A percentile compares a stretch with the other conserved stretches of the same genome.
Conservation (phyloP, 2,113 vertebrate species). For the Salvator merianae region DNA sequence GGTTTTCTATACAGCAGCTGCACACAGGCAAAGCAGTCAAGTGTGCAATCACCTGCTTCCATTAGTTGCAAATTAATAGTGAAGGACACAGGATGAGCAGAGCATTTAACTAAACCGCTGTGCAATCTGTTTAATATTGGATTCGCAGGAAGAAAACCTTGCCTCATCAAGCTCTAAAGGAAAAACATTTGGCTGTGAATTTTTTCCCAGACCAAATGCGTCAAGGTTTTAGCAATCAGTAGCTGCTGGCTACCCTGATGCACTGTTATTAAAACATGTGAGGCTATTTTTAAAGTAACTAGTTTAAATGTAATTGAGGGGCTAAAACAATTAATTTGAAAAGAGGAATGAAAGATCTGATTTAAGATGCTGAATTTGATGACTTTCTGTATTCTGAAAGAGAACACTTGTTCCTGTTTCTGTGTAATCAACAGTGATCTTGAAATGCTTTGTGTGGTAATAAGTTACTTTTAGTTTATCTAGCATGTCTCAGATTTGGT, state of each 20-base stretch:
- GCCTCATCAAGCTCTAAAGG: background rate
- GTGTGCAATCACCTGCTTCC: constrained; percentile 63
- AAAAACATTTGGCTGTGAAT: background rate
- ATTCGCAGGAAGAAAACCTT: background rate
- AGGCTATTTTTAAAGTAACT: background rate
- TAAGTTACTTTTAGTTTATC: too few species aligned
- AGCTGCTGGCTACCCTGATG: background rate
- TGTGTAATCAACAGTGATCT: background rate
- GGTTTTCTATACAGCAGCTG: constrained; percentile 54
- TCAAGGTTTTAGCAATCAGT: background rate
- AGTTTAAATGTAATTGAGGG: background rate
- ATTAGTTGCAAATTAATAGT: constrained; percentile 12
- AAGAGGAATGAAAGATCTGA: background rate
- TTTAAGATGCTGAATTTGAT: background rate
- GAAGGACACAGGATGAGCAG: constrained; percentile 33
- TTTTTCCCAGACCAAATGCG: background rate
- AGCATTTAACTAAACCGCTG: background rate
- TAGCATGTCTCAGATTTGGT: background rate
- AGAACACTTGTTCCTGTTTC: background rate
- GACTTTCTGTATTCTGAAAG: background rate
- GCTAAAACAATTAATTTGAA: background rate
- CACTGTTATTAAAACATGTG: background rate
- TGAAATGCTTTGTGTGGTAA: background rate
- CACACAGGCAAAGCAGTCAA: constrained; percentile 45
- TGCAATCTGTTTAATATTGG: background rate